Evolutionary conservation across 2,113 vertebrate species (phyloP).

Genomic region (Callipepla californica): DNA sequence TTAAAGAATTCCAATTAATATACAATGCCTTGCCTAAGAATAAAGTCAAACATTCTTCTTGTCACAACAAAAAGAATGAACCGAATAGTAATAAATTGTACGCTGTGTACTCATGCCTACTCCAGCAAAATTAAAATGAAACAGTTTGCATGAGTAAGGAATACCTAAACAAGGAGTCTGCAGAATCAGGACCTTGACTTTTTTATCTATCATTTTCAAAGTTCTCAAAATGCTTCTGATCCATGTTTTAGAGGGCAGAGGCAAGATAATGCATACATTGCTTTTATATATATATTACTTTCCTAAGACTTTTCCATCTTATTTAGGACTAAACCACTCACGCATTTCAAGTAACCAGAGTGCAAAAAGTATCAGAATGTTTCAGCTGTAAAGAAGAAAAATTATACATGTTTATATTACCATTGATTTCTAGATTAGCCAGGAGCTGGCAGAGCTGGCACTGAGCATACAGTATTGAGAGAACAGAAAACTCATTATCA

Average conservation of each 20-base stretch:
- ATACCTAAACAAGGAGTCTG: neutral
- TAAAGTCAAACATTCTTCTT: neutral
- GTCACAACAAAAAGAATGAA: neutral
- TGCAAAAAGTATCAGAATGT: neutral
- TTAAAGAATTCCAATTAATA: neutral
- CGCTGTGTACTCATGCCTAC: neutral
- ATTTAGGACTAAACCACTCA: neutral
- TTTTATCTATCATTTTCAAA: neutral
- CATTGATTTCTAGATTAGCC: slow-evolving; percentile 37
- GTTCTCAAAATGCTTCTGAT: neutral
- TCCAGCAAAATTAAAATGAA: neutral
- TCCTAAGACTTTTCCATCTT: neutral
- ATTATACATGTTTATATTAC: neutral
- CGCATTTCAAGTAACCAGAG: neutral
- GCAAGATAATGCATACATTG: neutral
- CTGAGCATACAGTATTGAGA: neutral
- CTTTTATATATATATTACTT: neutral
- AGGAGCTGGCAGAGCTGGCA: neutral
- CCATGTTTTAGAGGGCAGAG: neutral
- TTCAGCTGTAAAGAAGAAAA: neutral
- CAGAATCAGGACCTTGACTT: neutral
- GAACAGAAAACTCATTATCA: neutral
- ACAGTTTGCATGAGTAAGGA: neutral
- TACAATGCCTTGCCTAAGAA: neutral
- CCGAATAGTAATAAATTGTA: neutral